A percentile compares a stretch with the other conserved stretches of the same genome.
phyloP scores from a whole-genome alignment of 2,113 vertebrate genomes.

The Eonycteris spelaea region DNA sequence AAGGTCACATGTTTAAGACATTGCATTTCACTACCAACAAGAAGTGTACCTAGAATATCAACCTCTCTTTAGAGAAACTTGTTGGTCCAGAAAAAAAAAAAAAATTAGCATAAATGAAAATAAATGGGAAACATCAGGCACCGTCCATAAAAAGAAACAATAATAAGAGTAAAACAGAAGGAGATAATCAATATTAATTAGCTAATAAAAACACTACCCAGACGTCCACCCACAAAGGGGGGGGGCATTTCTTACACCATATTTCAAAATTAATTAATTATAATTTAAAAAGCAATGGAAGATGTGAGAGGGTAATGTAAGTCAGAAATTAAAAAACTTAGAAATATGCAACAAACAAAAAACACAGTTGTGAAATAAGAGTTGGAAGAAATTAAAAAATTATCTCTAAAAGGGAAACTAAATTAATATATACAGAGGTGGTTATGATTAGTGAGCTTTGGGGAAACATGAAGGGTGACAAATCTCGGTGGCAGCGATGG shows the following conservation, averaged over 20 bases:
- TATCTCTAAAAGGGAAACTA: background rate
- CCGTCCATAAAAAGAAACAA: background rate
- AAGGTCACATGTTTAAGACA: background rate
- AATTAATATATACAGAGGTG: background rate
- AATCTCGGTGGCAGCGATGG: accelerated
- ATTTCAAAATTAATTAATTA: background rate
- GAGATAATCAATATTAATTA: background rate
- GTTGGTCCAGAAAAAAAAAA: background rate
- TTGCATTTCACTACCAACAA: background rate
- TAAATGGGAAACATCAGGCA: background rate
- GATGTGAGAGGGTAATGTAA: background rate
- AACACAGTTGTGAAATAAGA: background rate
- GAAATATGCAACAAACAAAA: background rate
- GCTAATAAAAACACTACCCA: background rate
- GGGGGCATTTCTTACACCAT: background rate
- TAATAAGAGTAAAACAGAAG: background rate
- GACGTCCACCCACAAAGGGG: background rate
- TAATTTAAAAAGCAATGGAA: background rate
- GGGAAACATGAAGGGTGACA: background rate
- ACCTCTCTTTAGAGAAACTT: background rate
- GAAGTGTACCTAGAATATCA: background rate
- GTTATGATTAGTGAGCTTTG: background rate
- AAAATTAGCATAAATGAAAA: background rate
- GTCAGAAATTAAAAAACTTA: background rate
- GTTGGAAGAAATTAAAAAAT: background rate